Evolutionary conservation across 2,797 vertebrate species (phyloP), one percentile per base, ranked within the genome.

Genomic region (Erpetoichthys calabaricus): DNA sequence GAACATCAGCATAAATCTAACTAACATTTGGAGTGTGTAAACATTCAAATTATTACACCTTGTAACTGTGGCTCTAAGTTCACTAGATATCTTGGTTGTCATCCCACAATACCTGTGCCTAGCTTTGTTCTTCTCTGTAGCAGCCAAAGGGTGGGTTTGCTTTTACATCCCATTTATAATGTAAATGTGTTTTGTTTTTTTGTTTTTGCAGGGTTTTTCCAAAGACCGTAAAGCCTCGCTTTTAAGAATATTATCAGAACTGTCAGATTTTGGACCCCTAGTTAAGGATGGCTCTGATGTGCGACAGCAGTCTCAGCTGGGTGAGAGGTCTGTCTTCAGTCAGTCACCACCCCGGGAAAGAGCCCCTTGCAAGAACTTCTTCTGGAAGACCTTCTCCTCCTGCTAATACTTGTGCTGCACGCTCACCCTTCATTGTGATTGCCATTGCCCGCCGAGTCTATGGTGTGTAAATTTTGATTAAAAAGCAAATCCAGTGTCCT

Each of bases 381-480:
- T 78, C 67, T 83, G 81, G 82, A 86, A 86, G 68, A 82, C 78
- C 7, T 82, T 82, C 64, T 85, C 78, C 54, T 71, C 78, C 25
- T 86, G 82, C 66, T 81, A 72, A 51, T 59, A 42, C 3, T 9
- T 25, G 25, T 25, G 25, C 25, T 25, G 25, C 25, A 25, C 25
- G 25, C 25, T 25, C 25, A 25, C 25, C 25, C 2, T 25, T 25
- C 25, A 25, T 25, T 25, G 25, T 25, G 25, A 25, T 25, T 25
- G 25, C 25, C 25, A 25, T 25, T 25, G 25, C 25, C 25, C 25
- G 25, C 25, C 25, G 25, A 25, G 25, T 25, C 25, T 25, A 2
- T 25, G 25, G 25, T 25, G 25, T 25, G 25, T 25, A 25, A 25
- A 25, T 25, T 25, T 25, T 25, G 25, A 25, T 25, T 25, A 25